Conservation (phyloP, 2,113 vertebrate species). For the Parotia lawesii region DNA sequence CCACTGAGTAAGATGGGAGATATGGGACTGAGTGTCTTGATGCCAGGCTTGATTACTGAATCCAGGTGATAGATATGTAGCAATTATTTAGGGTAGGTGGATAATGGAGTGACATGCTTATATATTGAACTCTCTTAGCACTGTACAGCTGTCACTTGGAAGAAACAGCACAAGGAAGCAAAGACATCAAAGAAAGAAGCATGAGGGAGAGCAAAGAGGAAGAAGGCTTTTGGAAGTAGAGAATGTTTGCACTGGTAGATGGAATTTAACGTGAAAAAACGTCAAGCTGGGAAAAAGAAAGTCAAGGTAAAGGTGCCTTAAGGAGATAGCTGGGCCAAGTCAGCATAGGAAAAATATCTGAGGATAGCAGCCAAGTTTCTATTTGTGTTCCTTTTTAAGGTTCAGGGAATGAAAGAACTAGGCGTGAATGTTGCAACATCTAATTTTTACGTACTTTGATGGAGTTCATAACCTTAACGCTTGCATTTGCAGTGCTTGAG, state of each 20-base stretch:
- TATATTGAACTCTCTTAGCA: neutral
- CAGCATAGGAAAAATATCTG: neutral
- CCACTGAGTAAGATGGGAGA: neutral
- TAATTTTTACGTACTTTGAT: constrained; percentile 11
- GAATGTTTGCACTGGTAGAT: neutral
- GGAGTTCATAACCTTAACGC: neutral
- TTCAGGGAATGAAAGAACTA: neutral
- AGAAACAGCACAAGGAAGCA: neutral
- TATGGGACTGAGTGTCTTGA: neutral
- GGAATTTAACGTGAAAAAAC: constrained; percentile 16
- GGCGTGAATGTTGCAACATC: neutral
- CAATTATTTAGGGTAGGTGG: neutral
- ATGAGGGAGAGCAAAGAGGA: neutral
- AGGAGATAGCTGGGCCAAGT: neutral
- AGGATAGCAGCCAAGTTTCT: constrained; percentile 29
- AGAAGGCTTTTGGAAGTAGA: neutral
- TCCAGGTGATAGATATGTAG: neutral
- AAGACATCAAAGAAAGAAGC: neutral
- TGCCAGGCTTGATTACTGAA: neutral
- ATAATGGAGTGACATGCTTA: neutral
- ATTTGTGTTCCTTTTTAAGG: constrained; percentile 13
- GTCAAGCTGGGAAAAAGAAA: neutral
- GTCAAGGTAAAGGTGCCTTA: neutral
- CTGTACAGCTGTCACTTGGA: neutral
- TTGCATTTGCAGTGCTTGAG: neutral